Conservation (phyloP, 2,888 invertebrate genomes). For the Saturnia japonica region DNA sequence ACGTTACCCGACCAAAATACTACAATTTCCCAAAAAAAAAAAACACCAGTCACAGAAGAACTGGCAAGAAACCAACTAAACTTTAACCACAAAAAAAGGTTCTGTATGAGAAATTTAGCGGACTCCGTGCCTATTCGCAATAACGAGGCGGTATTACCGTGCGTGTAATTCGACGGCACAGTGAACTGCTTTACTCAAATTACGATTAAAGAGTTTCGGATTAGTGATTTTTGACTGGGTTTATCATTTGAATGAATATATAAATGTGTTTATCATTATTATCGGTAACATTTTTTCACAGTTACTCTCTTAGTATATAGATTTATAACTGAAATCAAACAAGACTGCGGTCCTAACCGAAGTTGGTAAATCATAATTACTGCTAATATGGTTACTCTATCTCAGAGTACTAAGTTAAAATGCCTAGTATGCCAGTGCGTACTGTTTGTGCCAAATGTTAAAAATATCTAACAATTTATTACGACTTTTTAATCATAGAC, state of each 20-base stretch:
- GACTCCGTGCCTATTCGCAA: constrained; percentile 25
- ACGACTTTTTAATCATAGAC: no score
- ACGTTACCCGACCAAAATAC: not conserved
- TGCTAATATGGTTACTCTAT: no score
- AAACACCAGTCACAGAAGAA: not conserved
- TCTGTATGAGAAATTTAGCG: not conserved
- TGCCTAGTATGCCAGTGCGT: no score
- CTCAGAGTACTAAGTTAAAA: no score
- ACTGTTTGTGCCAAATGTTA: no score
- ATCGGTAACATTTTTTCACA: not conserved
- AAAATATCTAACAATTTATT: no score
- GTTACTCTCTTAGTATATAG: no score
- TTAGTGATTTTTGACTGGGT: constrained; percentile 40
- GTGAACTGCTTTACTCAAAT: constrained; percentile 44
- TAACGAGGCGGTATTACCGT: constrained; percentile 42
- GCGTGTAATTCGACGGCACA: constrained; percentile 36
- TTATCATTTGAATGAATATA: constrained; percentile 46
- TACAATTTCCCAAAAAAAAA: not conserved
- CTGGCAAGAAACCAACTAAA: not conserved
- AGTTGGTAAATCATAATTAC: no score
- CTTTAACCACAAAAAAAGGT: no score
- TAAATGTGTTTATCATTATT: not conserved
- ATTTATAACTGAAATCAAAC: no score
- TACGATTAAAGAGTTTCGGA: constrained; percentile 47
- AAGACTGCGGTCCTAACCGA: no score